These are phyloP conservation scores for Apotomis turbidana DNA, from an alignment of 2,888 invertebrate species.

Conservation along the genomic window DNA sequence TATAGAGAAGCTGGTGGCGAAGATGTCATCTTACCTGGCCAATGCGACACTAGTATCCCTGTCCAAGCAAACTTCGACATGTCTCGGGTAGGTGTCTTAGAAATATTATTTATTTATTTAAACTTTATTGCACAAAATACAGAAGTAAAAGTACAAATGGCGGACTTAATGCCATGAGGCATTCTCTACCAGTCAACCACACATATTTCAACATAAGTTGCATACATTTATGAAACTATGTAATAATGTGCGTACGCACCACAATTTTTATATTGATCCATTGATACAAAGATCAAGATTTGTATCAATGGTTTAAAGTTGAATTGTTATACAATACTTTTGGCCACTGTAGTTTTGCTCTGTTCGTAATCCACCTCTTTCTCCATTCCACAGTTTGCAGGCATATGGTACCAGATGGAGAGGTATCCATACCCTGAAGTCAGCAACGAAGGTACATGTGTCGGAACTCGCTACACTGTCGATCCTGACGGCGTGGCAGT, in stretches of 20 bases:
- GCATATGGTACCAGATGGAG: conserved; percentile 72
- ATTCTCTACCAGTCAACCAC: too few relatives aligned
- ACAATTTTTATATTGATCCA: too few relatives aligned
- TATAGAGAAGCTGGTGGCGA: conserved; percentile 60
- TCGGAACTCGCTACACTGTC: conserved; percentile 61
- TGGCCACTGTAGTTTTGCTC: too few relatives aligned
- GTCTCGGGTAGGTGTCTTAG: conserved; percentile 52
- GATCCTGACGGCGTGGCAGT: conserved; percentile 56
- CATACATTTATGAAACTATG: too few relatives aligned
- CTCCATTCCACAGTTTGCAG: conserved; percentile 62
- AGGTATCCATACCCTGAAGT: conserved; percentile 60
- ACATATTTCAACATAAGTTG: not conserved
- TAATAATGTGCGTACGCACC: too few relatives aligned
- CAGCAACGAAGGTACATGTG: conserved; percentile 59
- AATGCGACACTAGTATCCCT: conserved; percentile 65
- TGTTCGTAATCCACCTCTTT: too few relatives aligned
- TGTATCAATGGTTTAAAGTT: not conserved
- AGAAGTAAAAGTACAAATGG: too few relatives aligned
- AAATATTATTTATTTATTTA: not conserved
- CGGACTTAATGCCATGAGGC: too few relatives aligned
- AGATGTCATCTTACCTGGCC: conserved; percentile 66
- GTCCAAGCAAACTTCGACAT: conserved; percentile 59
- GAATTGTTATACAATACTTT: too few relatives aligned
- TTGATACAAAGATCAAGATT: too few relatives aligned
- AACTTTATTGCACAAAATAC: too few relatives aligned